Base-by-base conservation (phyloP, 2,888 invertebrate genomes). In the Dermolepida albohirtum region DNA sequence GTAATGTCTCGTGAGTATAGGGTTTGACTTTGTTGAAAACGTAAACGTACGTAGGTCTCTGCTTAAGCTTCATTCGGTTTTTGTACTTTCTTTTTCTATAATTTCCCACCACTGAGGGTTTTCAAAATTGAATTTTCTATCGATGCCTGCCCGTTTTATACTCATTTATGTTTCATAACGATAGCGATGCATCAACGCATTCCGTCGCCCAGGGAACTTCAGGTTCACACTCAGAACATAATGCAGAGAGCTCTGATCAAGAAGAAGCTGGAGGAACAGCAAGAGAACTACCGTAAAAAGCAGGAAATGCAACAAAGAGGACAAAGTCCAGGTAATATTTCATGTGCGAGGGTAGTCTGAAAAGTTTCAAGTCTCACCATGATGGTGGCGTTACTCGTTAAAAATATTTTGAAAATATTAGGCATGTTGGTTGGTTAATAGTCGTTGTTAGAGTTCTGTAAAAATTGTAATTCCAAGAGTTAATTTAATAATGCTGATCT, bases 251-350 rank as follows among this genome's bases (percentile, higher is more conserved):
- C 94, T 12, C 86, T 95, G 75, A 91, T 95, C 77, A 95, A 95
- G 85, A 93, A 94, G 85, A 94, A 95, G 83, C 85, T 95, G 67
- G 95, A 95, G 81, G 95, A 95, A 77, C 95, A 95, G 82, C 89
- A 91, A 65, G 94, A 94, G 83, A 93, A 93, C 82, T 94, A 87
- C 83, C 89, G 93, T 70, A 91, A 93, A 77, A 88, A 93, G 70
- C 94, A 93, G 82, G 93, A 93, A 81, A 68, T 73, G 72, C 73
- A 74, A 66, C 74, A 74, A 29, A 64, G 72, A 10, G 70, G 71
- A 5, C 71, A 72, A 49, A 72, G 71, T 55, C 69, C 64, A 75
- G 78, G 68, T 52, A 16, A 49, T 10, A 16, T 57, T n/a, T n/a
- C n/a, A n/a, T n/a, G n/a, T n/a, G n/a, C n/a, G n/a, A n/a, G n/a